Evolutionary conservation across 2,888 invertebrate genomes (phyloP).

Genomic region (Kryphioiulus occultus): DNA sequence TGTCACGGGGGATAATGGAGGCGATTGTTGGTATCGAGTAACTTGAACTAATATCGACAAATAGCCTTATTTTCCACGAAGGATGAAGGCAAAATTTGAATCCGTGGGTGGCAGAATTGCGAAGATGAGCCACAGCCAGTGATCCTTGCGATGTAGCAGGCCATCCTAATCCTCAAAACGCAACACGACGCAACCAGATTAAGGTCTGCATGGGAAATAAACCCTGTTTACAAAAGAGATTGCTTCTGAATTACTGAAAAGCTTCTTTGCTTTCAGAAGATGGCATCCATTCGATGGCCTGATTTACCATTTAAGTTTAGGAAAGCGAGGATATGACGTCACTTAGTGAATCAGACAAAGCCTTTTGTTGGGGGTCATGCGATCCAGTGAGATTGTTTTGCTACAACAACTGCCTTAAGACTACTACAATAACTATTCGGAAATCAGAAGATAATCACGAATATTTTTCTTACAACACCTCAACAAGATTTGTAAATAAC

Average conservation of each 20-base stretch:
- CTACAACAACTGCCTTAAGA: too few relatives aligned
- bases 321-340: neutral
- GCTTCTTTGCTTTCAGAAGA: neutral
- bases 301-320: neutral
- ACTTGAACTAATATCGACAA: conserved; percentile 23
- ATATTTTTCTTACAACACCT: too few relatives aligned
- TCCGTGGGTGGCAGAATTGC: conserved; percentile 14
- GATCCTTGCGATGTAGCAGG: neutral
- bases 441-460: too few relatives aligned
- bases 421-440: too few relatives aligned
- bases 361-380: too few relatives aligned
- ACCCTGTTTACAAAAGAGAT: conserved; percentile 15
- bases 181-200: neutral
- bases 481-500: too few relatives aligned
- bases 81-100: conserved; percentile 15
- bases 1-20: conserved; percentile 23
- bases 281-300: neutral
- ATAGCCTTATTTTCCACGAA: conserved; percentile 23
- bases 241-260: conserved; percentile 12
- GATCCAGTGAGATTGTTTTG: too few relatives aligned
- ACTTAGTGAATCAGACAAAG: neutral
- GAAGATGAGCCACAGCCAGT: neutral
- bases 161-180: neutral
- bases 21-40: conserved; percentile 15
- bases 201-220: conserved; percentile 11